phyloP scores from a whole-genome alignment of 2,888 invertebrate genomes.

The Craniophora ligustri region DNA sequence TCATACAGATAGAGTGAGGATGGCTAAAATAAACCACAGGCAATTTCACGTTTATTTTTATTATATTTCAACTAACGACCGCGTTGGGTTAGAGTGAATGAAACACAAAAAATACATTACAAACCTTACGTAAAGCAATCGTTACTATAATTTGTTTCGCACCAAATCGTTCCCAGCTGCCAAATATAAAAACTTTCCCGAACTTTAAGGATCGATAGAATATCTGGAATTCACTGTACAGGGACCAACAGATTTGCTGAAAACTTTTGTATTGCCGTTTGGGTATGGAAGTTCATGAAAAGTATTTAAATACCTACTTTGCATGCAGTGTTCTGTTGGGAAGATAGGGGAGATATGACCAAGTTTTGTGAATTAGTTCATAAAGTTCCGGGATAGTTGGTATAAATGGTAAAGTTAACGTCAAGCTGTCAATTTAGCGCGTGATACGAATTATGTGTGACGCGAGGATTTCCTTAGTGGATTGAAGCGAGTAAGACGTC shows the following conservation, averaged over 20 bases:
- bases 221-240: conserved; percentile 39
- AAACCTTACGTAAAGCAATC: conserved; percentile 17
- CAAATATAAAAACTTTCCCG: conserved; percentile 53
- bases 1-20: conserved; percentile 7
- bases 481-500: conserved; percentile 9
- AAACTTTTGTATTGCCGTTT: conserved; percentile 43
- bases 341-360: conserved; percentile 26
- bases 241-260: conserved; percentile 44
- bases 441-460: conserved; percentile 23
- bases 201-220: conserved; percentile 52
- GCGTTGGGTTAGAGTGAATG: conserved; percentile 4
- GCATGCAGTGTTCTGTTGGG: conserved; percentile 33
- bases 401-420: conserved; percentile 12
- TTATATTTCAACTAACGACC: conserved; percentile 15
- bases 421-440: conserved; percentile 15
- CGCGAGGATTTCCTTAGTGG: conserved; percentile 15
- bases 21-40: conserved; percentile 7
- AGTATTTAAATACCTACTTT: conserved; percentile 53
- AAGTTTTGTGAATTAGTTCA: conserved; percentile 39
- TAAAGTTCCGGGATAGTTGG: conserved; percentile 15
- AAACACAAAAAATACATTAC: conserved; percentile 19
- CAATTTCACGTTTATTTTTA: conserved; percentile 13
- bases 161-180: conserved; percentile 39
- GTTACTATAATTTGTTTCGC: conserved; percentile 30
- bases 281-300: conserved; percentile 50